Evolutionary conservation across 1,140 invertebrate species (phyloP).

Genomic region (Ditylenchus dipsaci): DNA sequence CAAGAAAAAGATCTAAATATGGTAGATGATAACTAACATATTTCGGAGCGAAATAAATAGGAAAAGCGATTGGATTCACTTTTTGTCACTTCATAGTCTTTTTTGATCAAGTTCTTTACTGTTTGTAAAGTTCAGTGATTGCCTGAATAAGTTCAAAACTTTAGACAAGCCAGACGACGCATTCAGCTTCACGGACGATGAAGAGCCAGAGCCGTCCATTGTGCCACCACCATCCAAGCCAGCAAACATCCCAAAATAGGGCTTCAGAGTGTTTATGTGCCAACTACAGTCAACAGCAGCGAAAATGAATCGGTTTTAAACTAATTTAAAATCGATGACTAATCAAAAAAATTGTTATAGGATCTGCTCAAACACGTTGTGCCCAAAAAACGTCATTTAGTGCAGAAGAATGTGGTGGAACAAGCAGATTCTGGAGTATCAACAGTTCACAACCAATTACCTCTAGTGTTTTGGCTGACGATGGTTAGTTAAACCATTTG

Average conservation of each 20-base stretch:
- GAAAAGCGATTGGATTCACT: no score
- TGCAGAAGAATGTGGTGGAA: background rate
- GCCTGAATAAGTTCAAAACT: no score
- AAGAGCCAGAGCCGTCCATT: background rate
- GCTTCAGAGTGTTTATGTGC: background rate
- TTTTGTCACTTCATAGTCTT: no score
- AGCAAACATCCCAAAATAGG: background rate
- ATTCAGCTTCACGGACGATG: conserved; percentile 16
- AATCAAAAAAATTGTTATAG: background rate
- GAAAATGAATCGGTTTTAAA: no score
- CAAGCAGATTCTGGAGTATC: background rate
- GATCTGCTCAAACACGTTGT: background rate
- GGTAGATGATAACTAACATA: no score
- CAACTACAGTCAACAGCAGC: background rate
- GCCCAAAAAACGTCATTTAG: background rate
- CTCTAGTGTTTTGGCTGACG: no score
- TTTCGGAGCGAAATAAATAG: no score
- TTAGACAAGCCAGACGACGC: conserved; percentile 3
- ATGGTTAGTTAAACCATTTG: no score
- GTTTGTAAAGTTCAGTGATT: no score
- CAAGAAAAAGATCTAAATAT: no score
- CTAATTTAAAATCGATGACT: background rate
- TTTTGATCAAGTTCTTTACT: no score
- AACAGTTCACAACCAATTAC: no score
- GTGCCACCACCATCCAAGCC: background rate